A percentile compares a stretch with the other conserved stretches of the same genome.
These are phyloP conservation scores for Nomia melanderi DNA, from an alignment of 1,140 invertebrate species.

Conservation along the genomic window DNA sequence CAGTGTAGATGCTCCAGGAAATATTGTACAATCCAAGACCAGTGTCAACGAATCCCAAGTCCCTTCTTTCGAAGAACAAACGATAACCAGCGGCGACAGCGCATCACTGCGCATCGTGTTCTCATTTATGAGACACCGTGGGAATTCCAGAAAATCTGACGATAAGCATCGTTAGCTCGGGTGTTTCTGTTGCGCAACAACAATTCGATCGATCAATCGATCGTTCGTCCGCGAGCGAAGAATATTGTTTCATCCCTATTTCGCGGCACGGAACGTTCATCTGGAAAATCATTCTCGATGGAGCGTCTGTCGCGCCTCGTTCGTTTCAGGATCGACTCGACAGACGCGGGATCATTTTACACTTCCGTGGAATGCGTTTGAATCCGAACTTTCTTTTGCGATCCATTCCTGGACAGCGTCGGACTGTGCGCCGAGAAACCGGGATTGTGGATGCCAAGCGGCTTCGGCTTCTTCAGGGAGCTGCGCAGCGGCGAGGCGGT, in stretches of 20 bases:
- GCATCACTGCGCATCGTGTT: not conserved
- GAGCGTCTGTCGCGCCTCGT: too few species aligned
- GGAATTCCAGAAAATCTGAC: too few species aligned
- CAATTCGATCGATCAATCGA: too few species aligned
- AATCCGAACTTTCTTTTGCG: constrained; percentile 93
- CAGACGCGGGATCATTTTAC: constrained; percentile 71
- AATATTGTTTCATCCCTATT: too few species aligned
- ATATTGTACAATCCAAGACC: too few species aligned
- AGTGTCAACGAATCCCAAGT: too few species aligned
- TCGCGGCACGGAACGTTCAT: too few species aligned
- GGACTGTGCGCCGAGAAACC: constrained; percentile 91
- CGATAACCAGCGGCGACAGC: not conserved
- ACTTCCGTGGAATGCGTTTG: constrained; percentile 94
- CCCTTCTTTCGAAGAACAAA: too few species aligned
- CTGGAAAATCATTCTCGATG: too few species aligned
- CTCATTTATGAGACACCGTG: not conserved
- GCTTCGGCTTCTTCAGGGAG: constrained; percentile 90
- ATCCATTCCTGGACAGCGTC: constrained; percentile 89
- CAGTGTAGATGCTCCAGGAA: too few species aligned
- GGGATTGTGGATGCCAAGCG: constrained; percentile 92
- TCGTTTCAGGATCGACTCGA: too few species aligned
- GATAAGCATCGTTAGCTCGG: not conserved
- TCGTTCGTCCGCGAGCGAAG: too few species aligned
- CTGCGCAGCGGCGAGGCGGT: constrained; percentile 88
- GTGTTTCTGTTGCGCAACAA: not conserved